phyloP scores from a whole-genome alignment of 2,888 invertebrate species.

The Lamellibrachia satsuma region DNA sequence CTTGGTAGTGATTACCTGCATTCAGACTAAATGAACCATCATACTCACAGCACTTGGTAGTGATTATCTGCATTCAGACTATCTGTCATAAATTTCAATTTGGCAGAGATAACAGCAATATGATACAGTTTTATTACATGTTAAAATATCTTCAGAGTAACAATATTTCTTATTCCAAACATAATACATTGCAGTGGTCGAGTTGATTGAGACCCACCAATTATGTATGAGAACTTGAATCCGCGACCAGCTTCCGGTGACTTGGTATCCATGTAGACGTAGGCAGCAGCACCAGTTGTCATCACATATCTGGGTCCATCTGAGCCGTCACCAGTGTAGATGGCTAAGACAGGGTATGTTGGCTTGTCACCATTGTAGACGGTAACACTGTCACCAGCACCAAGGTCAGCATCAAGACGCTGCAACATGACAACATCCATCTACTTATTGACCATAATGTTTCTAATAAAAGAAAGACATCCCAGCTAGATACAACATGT shows the following conservation, averaged over 20 bases:
- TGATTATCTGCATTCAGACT: no score
- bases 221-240: not conserved
- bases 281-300: conserved; percentile 4
- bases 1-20: no score
- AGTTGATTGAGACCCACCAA: not conserved
- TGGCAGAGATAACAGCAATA: no score
- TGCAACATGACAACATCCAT: not conserved
- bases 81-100: no score
- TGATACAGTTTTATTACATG: no score
- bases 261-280: not conserved
- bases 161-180: not conserved
- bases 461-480: not conserved
- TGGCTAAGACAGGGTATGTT: not conserved
- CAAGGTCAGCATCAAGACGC: not conserved
- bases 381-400: not conserved
- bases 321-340: not conserved
- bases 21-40: no score
- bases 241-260: not conserved
- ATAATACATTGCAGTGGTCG: not conserved
- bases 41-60: no score
- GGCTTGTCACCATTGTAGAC: not conserved
- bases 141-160: not conserved
- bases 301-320: not conserved
- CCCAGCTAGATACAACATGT: not conserved
- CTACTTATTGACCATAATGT: not conserved